Percentiles rank a stretch among this genome's conserved stretches.
phyloP scores from a whole-genome alignment of 2,797 vertebrate genomes.

The Tauraco hartlaubi region DNA sequence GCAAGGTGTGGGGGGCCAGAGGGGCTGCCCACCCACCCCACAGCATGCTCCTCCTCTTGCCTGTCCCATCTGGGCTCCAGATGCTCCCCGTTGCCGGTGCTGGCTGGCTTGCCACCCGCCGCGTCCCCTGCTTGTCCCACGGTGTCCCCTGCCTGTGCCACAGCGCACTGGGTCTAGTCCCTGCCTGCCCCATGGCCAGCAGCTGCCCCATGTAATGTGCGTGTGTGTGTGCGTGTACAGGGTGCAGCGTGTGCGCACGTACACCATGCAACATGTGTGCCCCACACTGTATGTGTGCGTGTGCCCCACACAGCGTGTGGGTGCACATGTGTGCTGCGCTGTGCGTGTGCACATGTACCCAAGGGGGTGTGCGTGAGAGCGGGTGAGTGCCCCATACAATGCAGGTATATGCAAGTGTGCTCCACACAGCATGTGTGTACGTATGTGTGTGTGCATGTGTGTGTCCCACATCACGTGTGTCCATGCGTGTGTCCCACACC shows the following conservation, averaged over 20 bases:
- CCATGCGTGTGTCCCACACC: no score
- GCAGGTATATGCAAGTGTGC: not conserved
- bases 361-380: no score
- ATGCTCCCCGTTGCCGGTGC: not conserved
- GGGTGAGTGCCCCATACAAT: no score
- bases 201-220: not conserved
- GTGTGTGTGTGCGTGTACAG: not conserved
- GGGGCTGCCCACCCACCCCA: not conserved
- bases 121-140: not conserved
- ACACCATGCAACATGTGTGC: not conserved
- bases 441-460: no score
- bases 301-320: fast-evolving
- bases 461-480: no score
- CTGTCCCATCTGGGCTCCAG: constrained; percentile 45
- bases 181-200: not conserved
- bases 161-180: not conserved
- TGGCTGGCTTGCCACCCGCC: not conserved
- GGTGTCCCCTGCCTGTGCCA: not conserved
- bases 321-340: no score
- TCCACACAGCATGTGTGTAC: fast-evolving
- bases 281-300: fast-evolving
- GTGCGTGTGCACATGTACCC: no score
- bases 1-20: not conserved
- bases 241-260: not conserved
- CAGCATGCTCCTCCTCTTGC: not conserved